Evolutionary conservation across 2,888 invertebrate genomes (phyloP).

Genomic region (Rosalia funebris): DNA sequence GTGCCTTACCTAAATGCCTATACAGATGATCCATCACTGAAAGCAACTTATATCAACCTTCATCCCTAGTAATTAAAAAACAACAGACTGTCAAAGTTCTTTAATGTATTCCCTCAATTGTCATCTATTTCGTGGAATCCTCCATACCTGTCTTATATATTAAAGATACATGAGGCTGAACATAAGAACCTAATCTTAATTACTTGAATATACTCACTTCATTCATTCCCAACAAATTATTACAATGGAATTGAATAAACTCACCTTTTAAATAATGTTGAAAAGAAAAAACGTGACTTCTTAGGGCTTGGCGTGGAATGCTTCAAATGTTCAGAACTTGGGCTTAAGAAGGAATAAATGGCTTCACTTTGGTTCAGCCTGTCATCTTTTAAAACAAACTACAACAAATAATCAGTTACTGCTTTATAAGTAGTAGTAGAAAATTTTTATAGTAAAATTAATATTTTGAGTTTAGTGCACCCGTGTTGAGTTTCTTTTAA

Average conservation of each 20-base stretch:
- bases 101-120: too few species aligned
- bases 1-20: too few species aligned
- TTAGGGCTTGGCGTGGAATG: slow-evolving; percentile 81
- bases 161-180: too few species aligned
- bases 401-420: slow-evolving; percentile 49
- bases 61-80: too few species aligned
- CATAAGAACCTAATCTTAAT: too few species aligned
- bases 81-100: too few species aligned
- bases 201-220: too few species aligned
- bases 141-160: too few species aligned
- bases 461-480: background rate
- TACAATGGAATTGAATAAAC: slow-evolving; percentile 9
- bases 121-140: too few species aligned
- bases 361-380: slow-evolving; percentile 88
- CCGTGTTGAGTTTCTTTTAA: background rate
- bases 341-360: slow-evolving; percentile 90
- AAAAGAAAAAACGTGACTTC: slow-evolving; percentile 87
- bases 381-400: slow-evolving; percentile 90
- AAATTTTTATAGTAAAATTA: background rate
- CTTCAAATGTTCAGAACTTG: slow-evolving; percentile 89
- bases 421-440: background rate
- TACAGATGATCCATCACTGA: too few species aligned
- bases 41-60: too few species aligned
- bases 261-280: slow-evolving; percentile 87
- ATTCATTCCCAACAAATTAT: too few species aligned